Evolutionary conservation across 2,797 vertebrate species (phyloP), one percentile per base, ranked within the genome.

Genomic region (Sebastes paucispinis): DNA sequence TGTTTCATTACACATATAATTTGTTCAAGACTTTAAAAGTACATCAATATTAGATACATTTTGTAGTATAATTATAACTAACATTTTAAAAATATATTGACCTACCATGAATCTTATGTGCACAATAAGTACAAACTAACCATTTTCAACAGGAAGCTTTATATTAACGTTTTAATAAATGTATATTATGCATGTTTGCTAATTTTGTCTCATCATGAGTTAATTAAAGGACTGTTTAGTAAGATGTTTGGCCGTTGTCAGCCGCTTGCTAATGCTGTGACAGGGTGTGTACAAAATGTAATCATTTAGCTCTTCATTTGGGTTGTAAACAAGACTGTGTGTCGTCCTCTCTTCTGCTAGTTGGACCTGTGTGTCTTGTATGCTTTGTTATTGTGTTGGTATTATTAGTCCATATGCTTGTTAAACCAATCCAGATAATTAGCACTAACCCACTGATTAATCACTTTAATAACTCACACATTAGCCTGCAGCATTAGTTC

Each of bases 161-260:
- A 22, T 8, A 22, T 66, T 11, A 86, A 72, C 9, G 54, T 67
- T 79, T 67, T 20, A 78, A 73, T 89, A 77, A 81, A 81, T 24
- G 54, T 64, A 36, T 74, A 66, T 63, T 14, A 58, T 68, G 13
- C 5, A 63, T 64, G 50, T 83, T 66, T 59, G 14, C 14, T 29
- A 0, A 32, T 34, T 43, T 50, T 66, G 24, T 81, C 10, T 29
- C 3, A 65, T 43, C 39, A 69, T 22, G 10, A 2, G 6, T 16
- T 34, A n/a, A 50, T 52, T 18, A 50, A 24, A 50, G 22, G 6
- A 12, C 22, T 25, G 8, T 34, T 58, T 29, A 16, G 8, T 31
- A 20, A 65, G 8, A 54, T 24, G 14, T 31, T 32, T 39, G n/a
- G 12, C 11, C 8, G 25, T 4, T 1, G 2, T 69, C 43, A 77